A percentile compares a stretch with the other conserved stretches of the same genome.
Conservation (phyloP, 2,797 vertebrate species). For the Triplophysa yarkandensis region DNA sequence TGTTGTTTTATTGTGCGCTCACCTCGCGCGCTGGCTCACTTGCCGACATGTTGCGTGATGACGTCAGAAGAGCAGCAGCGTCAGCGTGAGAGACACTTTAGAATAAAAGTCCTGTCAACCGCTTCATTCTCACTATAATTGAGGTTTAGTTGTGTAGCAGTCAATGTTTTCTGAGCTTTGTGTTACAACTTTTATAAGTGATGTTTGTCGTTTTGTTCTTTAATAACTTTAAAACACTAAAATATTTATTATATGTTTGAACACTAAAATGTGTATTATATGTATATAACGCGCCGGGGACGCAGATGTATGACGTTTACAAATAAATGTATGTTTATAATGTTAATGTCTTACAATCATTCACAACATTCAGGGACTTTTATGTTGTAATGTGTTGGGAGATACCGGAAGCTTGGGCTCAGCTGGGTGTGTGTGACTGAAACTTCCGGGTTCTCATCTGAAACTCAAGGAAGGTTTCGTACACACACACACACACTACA, state of each 20-base stretch:
- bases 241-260: too few relatives aligned
- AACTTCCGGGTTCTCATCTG: slow-evolving; percentile 34
- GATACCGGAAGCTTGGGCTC: background rate
- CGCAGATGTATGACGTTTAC: too few relatives aligned
- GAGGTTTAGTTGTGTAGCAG: background rate
- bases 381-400: background rate
- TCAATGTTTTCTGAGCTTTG: background rate
- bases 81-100: background rate
- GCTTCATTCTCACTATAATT: background rate
- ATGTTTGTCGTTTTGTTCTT: too few relatives aligned
- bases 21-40: slow-evolving; percentile 45
- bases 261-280: too few relatives aligned
- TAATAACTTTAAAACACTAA: too few relatives aligned
- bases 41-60: slow-evolving; percentile 47
- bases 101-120: background rate
- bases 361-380: background rate
- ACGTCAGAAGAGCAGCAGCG: background rate
- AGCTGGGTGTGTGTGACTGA: slow-evolving; percentile 5
- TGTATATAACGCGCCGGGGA: too few relatives aligned
- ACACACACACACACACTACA: background rate
- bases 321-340: too few relatives aligned
- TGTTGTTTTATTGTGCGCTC: slow-evolving; percentile 18
- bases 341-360: too few relatives aligned
- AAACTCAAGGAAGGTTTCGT: background rate
- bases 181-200: background rate